These are phyloP conservation scores for Brachylomia viminalis DNA, from an alignment of 2,888 invertebrate species.

Conservation along the genomic window DNA sequence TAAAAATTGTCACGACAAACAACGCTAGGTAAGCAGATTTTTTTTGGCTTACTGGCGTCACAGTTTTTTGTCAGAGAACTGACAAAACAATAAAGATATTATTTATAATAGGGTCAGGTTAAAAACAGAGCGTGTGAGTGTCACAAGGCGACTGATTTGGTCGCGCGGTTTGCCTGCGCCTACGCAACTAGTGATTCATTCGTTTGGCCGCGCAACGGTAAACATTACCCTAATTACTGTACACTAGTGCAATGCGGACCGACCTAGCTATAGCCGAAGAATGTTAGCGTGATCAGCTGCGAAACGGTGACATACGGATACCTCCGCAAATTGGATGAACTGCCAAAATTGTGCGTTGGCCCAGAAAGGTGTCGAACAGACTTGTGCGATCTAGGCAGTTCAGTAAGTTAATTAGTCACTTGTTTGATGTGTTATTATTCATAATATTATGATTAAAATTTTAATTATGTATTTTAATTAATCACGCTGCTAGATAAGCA, in stretches of 20 bases:
- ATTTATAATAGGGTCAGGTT: constrained; percentile 78
- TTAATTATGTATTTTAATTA: constrained; percentile 34
- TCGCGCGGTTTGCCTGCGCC: constrained; percentile 77
- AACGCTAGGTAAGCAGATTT: constrained; percentile 60
- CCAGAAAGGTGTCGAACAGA: constrained; percentile 19
- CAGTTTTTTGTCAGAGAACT: constrained; percentile 67
- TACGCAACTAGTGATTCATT: constrained; percentile 87
- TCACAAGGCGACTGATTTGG: constrained; percentile 83
- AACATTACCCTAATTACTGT: constrained; percentile 86
- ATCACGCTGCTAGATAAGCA: constrained; percentile 21
- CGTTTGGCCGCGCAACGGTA: constrained; percentile 85
- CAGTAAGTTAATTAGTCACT: constrained; percentile 14
- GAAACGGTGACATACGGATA: constrained; percentile 54
- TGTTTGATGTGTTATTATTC: constrained; percentile 22
- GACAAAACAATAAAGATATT: constrained; percentile 70
- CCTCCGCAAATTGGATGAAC: constrained; percentile 10
- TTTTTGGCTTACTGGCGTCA: constrained; percentile 69
- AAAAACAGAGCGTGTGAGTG: constrained; percentile 78
- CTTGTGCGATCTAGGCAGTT: constrained; percentile 3
- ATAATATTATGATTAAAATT: constrained; percentile 34
- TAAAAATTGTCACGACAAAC: constrained; percentile 52
- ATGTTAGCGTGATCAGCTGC: constrained; percentile 53
- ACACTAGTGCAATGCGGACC: constrained; percentile 74
- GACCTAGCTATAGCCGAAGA: constrained; percentile 62
- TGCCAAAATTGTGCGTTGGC: constrained; percentile 34